Conservation (phyloP, 2,113 vertebrate species). For the Daphoenositta chrysoptera region DNA sequence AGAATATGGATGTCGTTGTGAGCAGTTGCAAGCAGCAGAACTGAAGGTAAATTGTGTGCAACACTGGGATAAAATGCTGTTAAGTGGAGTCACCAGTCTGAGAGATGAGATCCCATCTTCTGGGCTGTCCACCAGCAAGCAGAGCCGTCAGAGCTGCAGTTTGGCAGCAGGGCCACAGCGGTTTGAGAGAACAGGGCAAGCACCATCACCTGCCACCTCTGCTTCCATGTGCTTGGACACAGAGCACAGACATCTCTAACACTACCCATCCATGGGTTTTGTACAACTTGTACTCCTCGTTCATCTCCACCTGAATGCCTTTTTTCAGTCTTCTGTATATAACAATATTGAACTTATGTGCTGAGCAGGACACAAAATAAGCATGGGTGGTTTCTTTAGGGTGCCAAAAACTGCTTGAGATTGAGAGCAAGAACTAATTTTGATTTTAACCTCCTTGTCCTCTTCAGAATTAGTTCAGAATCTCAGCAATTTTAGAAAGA, state of each 20-base stretch:
- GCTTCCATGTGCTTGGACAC: not conserved
- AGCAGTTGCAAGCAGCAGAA: not conserved
- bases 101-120: not conserved
- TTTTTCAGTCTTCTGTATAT: not conserved
- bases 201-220: not conserved
- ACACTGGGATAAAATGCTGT: not conserved
- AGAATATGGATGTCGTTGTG: not conserved
- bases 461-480: not conserved
- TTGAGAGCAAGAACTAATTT: not conserved
- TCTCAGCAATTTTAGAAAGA: not conserved
- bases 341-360: not conserved
- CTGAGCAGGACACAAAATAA: not conserved
- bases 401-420: not conserved
- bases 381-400: not conserved
- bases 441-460: not conserved
- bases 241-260: not conserved
- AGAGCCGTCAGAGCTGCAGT: not conserved
- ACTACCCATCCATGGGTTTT: fast-evolving
- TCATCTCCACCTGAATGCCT: not conserved
- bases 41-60: not conserved
- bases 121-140: not conserved
- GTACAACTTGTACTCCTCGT: not conserved
- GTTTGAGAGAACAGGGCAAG: not conserved
- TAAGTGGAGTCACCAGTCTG: not conserved
- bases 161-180: not conserved